phyloP scores from a whole-genome alignment of 2,888 invertebrate species.

The Morinoia aosen region DNA sequence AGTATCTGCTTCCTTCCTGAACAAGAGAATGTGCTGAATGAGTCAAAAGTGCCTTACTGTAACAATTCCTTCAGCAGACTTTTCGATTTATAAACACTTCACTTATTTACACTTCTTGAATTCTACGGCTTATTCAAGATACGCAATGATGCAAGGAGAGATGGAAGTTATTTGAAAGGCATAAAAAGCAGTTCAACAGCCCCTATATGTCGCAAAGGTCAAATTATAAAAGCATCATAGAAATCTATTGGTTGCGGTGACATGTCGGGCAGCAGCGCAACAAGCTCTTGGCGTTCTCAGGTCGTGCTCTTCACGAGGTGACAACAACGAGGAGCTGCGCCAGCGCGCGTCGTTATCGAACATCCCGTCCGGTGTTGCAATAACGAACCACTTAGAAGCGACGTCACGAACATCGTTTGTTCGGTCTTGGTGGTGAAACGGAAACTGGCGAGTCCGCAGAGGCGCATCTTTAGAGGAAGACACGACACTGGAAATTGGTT shows the following conservation, averaged over 20 bases:
- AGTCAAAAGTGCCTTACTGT: too few relatives aligned
- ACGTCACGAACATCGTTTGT: conserved; percentile 7
- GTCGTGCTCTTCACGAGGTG: background rate
- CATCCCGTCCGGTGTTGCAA: background rate
- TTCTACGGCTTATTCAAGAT: background rate
- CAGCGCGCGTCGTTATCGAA: background rate
- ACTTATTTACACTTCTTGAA: background rate
- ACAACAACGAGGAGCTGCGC: background rate
- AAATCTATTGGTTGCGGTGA: background rate
- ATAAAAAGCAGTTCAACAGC: background rate
- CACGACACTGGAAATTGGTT: background rate
- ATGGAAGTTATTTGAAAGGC: background rate
- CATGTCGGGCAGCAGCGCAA: background rate
- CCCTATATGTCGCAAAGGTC: background rate
- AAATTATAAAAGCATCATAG: background rate
- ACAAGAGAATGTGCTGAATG: too few relatives aligned
- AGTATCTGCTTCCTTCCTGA: background rate
- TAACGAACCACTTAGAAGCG: background rate
- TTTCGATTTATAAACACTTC: too few relatives aligned
- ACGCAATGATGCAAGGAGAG: background rate
- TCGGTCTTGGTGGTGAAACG: background rate
- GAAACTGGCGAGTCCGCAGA: background rate
- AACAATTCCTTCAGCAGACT: too few relatives aligned
- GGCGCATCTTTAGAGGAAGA: background rate
- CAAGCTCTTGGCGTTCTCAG: background rate